Percentiles rank a stretch among this genome's conserved stretches.
phyloP scores from a whole-genome alignment of 1,140 invertebrate genomes.

The Protaetia brevitarsis region DNA sequence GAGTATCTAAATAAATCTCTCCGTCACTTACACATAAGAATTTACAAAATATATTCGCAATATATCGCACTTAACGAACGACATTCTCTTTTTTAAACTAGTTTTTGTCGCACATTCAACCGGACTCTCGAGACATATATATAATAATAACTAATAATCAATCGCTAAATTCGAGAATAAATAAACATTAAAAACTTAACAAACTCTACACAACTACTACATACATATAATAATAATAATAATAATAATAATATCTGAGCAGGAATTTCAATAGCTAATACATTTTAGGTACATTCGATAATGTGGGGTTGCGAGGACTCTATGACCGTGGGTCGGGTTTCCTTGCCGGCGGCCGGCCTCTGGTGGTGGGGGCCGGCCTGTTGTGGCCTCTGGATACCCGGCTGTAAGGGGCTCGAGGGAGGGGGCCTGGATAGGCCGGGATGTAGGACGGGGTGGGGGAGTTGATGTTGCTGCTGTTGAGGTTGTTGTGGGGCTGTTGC shows the following conservation, averaged over 20 bases:
- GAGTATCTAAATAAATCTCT: constrained; percentile 17
- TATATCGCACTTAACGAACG: neutral
- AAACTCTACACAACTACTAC: constrained; percentile 38
- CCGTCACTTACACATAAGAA: neutral
- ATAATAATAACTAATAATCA: neutral
- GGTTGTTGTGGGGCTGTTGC: constrained; percentile 30
- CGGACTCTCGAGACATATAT: neutral
- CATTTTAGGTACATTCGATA: constrained; percentile 76
- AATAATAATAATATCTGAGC: constrained; percentile 3
- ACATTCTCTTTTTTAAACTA: neutral
- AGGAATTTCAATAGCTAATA: neutral
- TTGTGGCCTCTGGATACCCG: constrained; percentile 45
- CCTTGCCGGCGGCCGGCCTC: constrained; percentile 59
- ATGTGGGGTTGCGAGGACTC: constrained; percentile 82
- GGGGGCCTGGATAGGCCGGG: constrained; percentile 46
- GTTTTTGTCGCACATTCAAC: too few species aligned
- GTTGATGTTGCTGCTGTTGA: constrained; percentile 25
- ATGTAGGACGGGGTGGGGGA: constrained; percentile 50
- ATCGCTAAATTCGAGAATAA: constrained; percentile 33
- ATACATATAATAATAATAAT: too few species aligned
- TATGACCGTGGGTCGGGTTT: constrained; percentile 75
- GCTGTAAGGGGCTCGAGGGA: constrained; percentile 45
- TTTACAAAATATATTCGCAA: constrained; percentile 3
- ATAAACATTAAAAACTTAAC: constrained; percentile 48
- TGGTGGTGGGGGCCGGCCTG: constrained; percentile 41